Evolutionary conservation across 1,140 invertebrate genomes (phyloP), one percentile per base, ranked within the genome.

Genomic region (Musca domestica): DNA sequence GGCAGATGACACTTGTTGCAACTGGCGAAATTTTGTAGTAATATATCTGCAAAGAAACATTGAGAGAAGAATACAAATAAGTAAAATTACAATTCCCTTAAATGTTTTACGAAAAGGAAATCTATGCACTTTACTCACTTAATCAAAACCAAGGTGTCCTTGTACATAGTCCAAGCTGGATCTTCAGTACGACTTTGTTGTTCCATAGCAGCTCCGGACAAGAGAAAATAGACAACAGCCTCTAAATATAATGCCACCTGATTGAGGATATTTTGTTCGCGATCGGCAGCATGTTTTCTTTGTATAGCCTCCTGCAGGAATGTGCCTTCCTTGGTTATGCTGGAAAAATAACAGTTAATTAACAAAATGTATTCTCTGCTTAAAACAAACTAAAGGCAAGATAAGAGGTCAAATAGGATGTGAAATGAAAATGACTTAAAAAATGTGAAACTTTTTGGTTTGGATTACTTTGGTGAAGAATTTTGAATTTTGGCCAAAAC

Each of bases 191-290:
- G 81, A 64, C 84, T 83, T 73, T 89, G 88, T 34, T 87, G 86
- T 81, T 94, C 92, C 90, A 93, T 92, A 3, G 89, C 86, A 71
- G 89, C 87, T 34, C 91, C 92, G 34, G 91, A 92, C 7, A 93
- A 83, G 47, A 94, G 85, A 77, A 95, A 95, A 78, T 89, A 92
- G 30, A 92, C 81, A 22, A 91, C 90, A 61, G 92, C 91, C 76
- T 94, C 91, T 69, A 94, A 83, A 82, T 94, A 94, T 69, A 90
- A 85, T 83, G 92, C 88, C 67, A 87, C 88, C 76, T 92, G 89
- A 46, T 88, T 86, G 23, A 88, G 88, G 22, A 86, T 79, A 71
- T 91, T 88, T n/a, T 81, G 84, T 77, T 92, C 90, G 64, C 84
- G 86, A 74, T 94, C 92, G 6, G 92, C 92, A 54, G 86, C 85